phyloP scores from a whole-genome alignment of 2,113 vertebrate species.

The Chlamydotis undulata region DNA sequence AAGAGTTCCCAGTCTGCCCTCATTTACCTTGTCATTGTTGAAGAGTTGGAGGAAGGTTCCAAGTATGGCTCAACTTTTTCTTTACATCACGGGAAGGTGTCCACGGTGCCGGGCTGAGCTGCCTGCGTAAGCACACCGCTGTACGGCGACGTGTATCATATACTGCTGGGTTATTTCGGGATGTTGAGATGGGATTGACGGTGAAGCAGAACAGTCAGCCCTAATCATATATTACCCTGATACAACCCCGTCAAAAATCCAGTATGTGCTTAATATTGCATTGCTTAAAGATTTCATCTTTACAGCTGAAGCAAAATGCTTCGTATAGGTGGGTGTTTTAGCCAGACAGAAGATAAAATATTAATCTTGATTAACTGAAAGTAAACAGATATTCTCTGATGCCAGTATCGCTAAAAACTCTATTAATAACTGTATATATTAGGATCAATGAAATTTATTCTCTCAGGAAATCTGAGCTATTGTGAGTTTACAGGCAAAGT shows the following conservation, averaged over 20 bases:
- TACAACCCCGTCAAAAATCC: background rate
- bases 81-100: background rate
- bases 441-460: background rate
- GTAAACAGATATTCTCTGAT: conserved; percentile 16
- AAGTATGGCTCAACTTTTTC: background rate
- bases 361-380: conserved; percentile 18
- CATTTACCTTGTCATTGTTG: background rate
- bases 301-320: background rate
- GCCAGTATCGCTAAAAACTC: background rate
- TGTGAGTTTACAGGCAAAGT: background rate
- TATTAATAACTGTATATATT: background rate
- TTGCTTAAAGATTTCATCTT: background rate
- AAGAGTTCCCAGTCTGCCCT: background rate
- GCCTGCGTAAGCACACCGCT: background rate
- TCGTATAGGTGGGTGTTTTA: conserved; percentile 13
- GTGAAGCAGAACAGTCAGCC: background rate
- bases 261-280: background rate
- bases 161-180: background rate
- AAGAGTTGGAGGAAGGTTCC: background rate
- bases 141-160: too few relatives aligned
- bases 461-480: background rate
- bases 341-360: conserved; percentile 33
- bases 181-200: background rate
- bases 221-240: background rate
- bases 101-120: background rate